Evolutionary conservation across 2,888 invertebrate species (phyloP).

Genomic region (Panopea generosa): DNA sequence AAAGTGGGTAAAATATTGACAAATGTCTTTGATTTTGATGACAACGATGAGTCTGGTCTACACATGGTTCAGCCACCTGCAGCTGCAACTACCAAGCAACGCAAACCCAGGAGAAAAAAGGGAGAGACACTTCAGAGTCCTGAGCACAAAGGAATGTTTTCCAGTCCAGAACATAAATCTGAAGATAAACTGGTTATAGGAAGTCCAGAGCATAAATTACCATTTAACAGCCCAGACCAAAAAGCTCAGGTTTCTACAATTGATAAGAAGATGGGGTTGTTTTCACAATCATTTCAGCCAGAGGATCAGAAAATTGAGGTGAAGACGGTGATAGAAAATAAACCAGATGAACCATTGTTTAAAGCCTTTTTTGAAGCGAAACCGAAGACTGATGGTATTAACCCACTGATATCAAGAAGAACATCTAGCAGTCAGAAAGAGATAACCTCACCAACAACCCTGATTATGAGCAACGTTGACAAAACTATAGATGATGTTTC

Average conservation of each 20-base stretch:
- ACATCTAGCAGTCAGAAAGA: conserved; percentile 35
- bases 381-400: conserved; percentile 38
- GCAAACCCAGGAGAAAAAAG: conserved; percentile 58
- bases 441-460: conserved; percentile 14
- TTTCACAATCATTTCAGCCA: conserved; percentile 45
- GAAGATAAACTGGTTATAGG: conserved; percentile 50
- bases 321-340: conserved; percentile 46
- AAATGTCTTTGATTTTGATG: conserved; percentile 79
- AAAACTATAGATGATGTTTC: conserved; percentile 96
- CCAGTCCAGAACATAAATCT: conserved; percentile 52
- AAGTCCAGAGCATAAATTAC: conserved; percentile 46
- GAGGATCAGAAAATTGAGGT: conserved; percentile 52
- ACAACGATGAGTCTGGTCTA: conserved; percentile 63
- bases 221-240: conserved; percentile 46
- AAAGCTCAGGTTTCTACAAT: conserved; percentile 27
- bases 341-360: conserved; percentile 61
- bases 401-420: conserved; percentile 39
- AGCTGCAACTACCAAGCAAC: conserved; percentile 33
- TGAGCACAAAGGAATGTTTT: conserved; percentile 46
- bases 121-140: conserved; percentile 60
- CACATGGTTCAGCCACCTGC: conserved; percentile 14
- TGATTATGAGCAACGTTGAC: conserved; percentile 88
- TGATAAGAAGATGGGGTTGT: conserved; percentile 49
- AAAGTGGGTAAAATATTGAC: conserved; percentile 34
- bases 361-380: conserved; percentile 64